phyloP scores from a whole-genome alignment of 1,140 invertebrate species.

The Drosophila oshimai region DNA sequence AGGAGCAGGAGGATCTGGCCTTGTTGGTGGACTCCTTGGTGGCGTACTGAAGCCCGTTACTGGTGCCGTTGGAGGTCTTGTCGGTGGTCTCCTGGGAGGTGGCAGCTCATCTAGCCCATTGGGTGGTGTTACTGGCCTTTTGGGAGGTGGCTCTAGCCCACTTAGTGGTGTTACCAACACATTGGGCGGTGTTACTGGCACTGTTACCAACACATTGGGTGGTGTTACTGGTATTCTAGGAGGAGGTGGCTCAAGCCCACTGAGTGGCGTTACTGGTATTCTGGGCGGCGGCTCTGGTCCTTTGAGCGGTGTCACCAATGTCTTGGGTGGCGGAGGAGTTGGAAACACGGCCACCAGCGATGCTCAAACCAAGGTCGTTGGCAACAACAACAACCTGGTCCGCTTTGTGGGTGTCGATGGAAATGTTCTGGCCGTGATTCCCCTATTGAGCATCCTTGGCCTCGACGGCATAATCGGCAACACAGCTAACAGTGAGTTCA shows the following conservation, averaged over 20 bases:
- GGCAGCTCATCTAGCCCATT: not conserved
- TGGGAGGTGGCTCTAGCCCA: not conserved
- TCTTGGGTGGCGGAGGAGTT: too few species aligned
- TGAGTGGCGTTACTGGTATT: not conserved
- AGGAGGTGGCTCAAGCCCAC: not conserved
- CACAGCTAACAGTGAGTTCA: conserved; percentile 22
- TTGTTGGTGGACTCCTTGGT: not conserved
- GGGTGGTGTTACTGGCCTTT: not conserved
- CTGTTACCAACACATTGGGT: too few species aligned
- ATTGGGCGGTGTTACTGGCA: too few species aligned
- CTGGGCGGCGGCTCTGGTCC: not conserved
- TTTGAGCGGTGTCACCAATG: not conserved
- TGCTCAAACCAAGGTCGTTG: not conserved
- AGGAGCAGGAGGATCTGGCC: too few species aligned
- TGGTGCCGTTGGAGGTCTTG: not conserved
- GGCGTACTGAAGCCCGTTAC: not conserved
- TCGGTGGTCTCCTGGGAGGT: not conserved
- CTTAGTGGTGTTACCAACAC: not conserved
- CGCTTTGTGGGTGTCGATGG: not conserved
- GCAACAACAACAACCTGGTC: not conserved
- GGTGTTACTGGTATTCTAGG: not conserved
- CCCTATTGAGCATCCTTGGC: not conserved
- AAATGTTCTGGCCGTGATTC: not conserved
- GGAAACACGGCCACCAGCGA: not conserved
- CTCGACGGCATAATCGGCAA: conserved; percentile 19